These are phyloP conservation scores for Polymixis lichenea DNA, from an alignment of 2,888 invertebrate species.

Conservation along the genomic window DNA sequence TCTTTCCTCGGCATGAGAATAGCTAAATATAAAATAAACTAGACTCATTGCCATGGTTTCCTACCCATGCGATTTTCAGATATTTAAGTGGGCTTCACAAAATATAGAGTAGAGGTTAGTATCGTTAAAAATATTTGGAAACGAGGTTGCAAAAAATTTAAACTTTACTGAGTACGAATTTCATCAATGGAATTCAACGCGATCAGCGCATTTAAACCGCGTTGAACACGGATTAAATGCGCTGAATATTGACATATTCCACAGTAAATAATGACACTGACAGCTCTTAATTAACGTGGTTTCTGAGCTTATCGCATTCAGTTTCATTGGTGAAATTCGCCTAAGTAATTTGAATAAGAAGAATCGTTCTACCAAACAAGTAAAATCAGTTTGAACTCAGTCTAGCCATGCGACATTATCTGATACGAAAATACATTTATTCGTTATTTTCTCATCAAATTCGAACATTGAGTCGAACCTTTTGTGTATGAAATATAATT, in stretches of 20 bases:
- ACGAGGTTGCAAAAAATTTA: too few species aligned
- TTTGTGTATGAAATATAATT: slow-evolving; percentile 30
- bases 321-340: too few species aligned
- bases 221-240: too few species aligned
- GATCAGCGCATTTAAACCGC: too few species aligned
- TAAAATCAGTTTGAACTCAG: background rate
- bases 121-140: background rate
- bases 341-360: background rate
- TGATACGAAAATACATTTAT: slow-evolving; percentile 5
- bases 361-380: background rate
- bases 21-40: background rate
- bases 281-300: too few species aligned
- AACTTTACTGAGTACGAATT: too few species aligned
- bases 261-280: too few species aligned
- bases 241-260: too few species aligned
- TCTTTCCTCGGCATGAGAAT: background rate
- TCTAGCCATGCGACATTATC: too few species aligned
- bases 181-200: too few species aligned
- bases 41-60: background rate
- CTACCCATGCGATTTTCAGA: background rate
- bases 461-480: background rate
- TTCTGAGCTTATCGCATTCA: too few species aligned
- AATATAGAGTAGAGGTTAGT: background rate
- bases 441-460: background rate
- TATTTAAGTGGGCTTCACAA: background rate